Percentiles rank a stretch among this genome's conserved stretches.
Conservation (phyloP, 2,797 vertebrate species). For the Falco berigora region DNA sequence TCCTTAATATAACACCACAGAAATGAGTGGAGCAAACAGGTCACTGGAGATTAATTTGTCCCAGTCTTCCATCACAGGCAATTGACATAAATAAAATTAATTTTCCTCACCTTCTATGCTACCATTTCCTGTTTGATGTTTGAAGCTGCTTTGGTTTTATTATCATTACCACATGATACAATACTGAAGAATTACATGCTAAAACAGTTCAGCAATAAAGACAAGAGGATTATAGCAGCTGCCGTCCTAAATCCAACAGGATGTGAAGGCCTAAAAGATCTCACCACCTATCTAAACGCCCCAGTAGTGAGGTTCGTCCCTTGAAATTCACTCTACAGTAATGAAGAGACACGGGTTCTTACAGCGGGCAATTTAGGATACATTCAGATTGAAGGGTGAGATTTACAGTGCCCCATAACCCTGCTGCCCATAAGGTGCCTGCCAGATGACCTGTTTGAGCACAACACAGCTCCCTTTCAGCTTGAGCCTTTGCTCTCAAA, state of each 20-base stretch:
- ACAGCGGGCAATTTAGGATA: not conserved
- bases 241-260: not conserved
- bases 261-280: not conserved
- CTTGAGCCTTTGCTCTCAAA: not conserved
- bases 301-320: not conserved
- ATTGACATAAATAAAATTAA: not conserved
- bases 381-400: not conserved
- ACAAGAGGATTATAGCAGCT: not conserved
- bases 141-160: not conserved
- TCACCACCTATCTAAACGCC: not conserved
- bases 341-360: not conserved
- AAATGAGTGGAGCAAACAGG: not conserved
- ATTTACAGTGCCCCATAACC: not conserved
- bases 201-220: not conserved
- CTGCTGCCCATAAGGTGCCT: rapidly evolving
- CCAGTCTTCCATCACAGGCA: not conserved
- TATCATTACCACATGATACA: not conserved
- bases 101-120: not conserved
- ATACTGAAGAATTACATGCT: not conserved
- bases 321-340: not conserved
- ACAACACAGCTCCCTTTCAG: not conserved
- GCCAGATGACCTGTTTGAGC: not conserved
- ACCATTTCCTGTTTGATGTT: not conserved
- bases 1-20: not conserved
- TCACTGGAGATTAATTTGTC: not conserved